Conservation (phyloP, 37 sponge, comb jelly and placozoan genomes). For the Amphimedon queenslandica region DNA sequence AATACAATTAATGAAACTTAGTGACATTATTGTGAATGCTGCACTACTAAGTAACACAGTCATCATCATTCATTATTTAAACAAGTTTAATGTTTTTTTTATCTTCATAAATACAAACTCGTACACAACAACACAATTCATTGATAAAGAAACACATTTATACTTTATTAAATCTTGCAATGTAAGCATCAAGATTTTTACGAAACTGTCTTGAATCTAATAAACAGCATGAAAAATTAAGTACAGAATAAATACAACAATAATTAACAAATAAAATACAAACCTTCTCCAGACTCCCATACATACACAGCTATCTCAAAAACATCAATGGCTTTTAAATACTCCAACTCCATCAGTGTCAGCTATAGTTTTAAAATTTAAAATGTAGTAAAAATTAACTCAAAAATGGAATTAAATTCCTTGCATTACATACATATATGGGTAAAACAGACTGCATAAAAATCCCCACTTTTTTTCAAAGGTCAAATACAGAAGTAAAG, state of each 20-base stretch:
- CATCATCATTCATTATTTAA: background rate
- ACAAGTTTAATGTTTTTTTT: no score
- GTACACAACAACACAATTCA: no score
- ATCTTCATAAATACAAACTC: no score
- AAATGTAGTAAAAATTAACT: background rate
- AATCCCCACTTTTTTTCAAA: no score
- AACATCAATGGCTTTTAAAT: conserved; percentile 43
- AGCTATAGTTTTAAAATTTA: conserved; percentile 53
- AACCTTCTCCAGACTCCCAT: conserved; percentile 44
- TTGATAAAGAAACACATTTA: no score
- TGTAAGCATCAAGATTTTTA: conserved; percentile 75
- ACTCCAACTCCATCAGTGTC: conserved; percentile 75
- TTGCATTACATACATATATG: background rate
- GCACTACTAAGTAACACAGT: background rate
- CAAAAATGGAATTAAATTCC: background rate
- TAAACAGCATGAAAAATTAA: background rate
- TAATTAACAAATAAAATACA: background rate
- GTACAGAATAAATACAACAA: background rate
- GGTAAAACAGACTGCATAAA: background rate
- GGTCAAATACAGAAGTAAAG: no score
- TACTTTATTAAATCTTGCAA: conserved; percentile 75
- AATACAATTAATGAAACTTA: background rate
- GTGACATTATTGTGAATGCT: background rate
- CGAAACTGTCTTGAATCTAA: conserved; percentile 44
- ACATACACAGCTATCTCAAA: conserved; percentile 62